These are phyloP conservation scores for Diploscapter pachys DNA, from an alignment of 1,140 invertebrate genomes.

Conservation along the genomic window DNA sequence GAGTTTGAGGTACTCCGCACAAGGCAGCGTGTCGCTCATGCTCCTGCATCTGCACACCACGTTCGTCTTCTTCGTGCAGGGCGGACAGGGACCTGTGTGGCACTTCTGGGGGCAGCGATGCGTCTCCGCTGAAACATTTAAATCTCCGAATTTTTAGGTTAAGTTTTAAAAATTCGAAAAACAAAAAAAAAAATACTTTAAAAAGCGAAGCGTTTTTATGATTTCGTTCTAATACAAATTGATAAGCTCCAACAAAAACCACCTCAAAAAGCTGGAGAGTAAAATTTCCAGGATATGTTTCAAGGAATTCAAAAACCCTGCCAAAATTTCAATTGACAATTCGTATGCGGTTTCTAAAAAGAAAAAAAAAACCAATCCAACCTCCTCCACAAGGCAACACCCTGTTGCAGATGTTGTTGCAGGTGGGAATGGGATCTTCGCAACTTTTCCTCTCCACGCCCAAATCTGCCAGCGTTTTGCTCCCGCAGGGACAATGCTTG, in stretches of 20 bases:
- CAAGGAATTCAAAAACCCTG: constrained; percentile 50
- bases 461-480: constrained; percentile 64
- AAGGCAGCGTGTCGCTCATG: constrained; percentile 30
- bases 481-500: constrained; percentile 79
- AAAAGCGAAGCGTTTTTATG: constrained; percentile 18
- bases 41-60: constrained; percentile 83
- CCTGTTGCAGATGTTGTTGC: constrained; percentile 76
- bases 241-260: not conserved
- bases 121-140: constrained; percentile 62
- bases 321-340: constrained; percentile 63
- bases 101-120: constrained; percentile 75
- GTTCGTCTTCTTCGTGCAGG: constrained; percentile 74
- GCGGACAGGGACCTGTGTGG: constrained; percentile 77
- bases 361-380: too few relatives aligned
- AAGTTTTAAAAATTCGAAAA: not conserved
- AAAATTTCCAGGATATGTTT: constrained; percentile 65
- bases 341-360: too few relatives aligned
- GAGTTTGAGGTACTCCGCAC: constrained; percentile 24
- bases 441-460: constrained; percentile 63
- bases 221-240: too few relatives aligned
- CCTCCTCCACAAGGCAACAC: constrained; percentile 71
- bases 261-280: not conserved
- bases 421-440: constrained; percentile 79
- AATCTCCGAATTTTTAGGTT: not conserved
- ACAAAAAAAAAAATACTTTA: constrained; percentile 20